A percentile compares a stretch with the other conserved stretches of the same genome.
Evolutionary conservation across 2,797 vertebrate species (phyloP).

Genomic region (Eleutherodactylus coqui): DNA sequence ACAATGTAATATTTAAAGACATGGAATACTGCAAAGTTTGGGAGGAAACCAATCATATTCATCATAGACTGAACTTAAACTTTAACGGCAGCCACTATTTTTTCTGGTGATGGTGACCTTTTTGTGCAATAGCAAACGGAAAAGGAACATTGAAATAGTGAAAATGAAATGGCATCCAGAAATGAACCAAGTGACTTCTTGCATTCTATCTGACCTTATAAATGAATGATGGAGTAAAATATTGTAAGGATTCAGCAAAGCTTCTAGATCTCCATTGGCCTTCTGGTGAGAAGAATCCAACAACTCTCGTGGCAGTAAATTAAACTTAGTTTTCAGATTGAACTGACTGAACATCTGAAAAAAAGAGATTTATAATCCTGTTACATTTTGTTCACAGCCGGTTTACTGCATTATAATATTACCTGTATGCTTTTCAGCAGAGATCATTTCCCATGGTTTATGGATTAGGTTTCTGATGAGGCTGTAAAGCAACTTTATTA

Average conservation of each 20-base stretch:
- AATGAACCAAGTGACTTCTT: too few relatives aligned
- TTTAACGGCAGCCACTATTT: neutral
- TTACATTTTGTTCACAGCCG: slow-evolving; percentile 49
- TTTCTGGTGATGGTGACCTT: neutral
- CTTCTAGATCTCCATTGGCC: neutral
- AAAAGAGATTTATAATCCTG: slow-evolving; percentile 60
- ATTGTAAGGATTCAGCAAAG: neutral
- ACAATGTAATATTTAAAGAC: too few relatives aligned
- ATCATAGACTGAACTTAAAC: neutral
- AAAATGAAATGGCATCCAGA: too few relatives aligned
- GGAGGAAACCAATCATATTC: neutral
- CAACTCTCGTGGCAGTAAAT: slow-evolving; percentile 53
- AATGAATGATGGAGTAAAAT: neutral
- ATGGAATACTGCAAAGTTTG: too few relatives aligned
- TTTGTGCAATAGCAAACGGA: neutral
- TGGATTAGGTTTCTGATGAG: slow-evolving; percentile 60
- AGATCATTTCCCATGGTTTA: slow-evolving; percentile 18
- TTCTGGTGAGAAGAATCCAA: slow-evolving; percentile 35
- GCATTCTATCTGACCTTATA: too few relatives aligned
- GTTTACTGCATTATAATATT: slow-evolving; percentile 63
- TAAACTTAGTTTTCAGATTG: slow-evolving; percentile 50
- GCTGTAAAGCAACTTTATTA: slow-evolving; percentile 61
- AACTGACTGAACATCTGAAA: slow-evolving; percentile 52
- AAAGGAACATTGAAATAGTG: neutral
- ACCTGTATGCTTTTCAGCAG: slow-evolving; percentile 16